Evolutionary conservation across 2,113 vertebrate genomes (phyloP).

Genomic region (Actenoides lindsayi): DNA sequence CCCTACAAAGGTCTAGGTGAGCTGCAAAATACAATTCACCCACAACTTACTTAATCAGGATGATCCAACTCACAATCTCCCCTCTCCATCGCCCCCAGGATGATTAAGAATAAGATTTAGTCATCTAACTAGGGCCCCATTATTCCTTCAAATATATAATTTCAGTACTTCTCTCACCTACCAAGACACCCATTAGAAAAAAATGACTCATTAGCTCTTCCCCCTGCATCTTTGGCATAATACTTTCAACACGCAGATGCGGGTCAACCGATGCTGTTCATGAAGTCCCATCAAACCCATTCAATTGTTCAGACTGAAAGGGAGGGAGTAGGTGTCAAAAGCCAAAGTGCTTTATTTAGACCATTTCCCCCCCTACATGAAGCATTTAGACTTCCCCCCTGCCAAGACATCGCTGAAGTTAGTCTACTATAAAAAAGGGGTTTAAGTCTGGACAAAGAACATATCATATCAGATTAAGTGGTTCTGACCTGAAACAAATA

Average conservation of each 20-base stretch:
- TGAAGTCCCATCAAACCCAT: not conserved
- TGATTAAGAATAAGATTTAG: conserved; percentile 57
- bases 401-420: not conserved
- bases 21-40: not conserved
- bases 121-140: conserved; percentile 39
- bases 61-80: not conserved
- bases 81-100: conserved; percentile 22
- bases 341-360: not conserved
- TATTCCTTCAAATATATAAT: conserved; percentile 28
- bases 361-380: not conserved
- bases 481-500: conserved; percentile 37
- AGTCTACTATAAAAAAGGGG: not conserved
- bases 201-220: conserved; percentile 55
- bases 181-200: conserved; percentile 14
- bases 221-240: not conserved
- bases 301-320: not conserved
- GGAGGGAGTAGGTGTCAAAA: not conserved
- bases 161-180: conserved; percentile 33
- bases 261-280: conserved; percentile 1
- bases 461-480: not conserved
- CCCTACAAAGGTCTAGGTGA: not conserved
- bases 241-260: not conserved
- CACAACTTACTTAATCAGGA: not conserved
- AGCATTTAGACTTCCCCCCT: not conserved
- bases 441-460: not conserved